Base-by-base conservation (phyloP, 2,113 vertebrate species). In the Pelecanoides urinatrix region DNA sequence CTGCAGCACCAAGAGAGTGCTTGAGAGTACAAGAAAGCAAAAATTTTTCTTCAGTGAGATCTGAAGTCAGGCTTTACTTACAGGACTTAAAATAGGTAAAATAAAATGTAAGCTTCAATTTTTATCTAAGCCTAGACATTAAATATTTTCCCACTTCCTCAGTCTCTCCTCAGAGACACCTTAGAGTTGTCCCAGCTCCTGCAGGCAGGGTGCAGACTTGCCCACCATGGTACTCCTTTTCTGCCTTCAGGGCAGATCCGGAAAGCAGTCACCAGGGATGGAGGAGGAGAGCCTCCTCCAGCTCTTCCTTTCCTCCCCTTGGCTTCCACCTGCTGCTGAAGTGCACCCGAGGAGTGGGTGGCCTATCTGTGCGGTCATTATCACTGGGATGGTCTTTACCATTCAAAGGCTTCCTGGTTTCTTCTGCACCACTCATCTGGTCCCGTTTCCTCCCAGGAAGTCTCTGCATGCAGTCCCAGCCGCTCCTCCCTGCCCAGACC, bases 291-390 rank as follows among this genome's bases (percentile, higher is more conserved):
- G 16, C 8, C 36, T 71, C 9, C 6, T 70, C 15, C 76, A 77
- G 9, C 10, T 71, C 11, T 21, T 89, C 2, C 8, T 52, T 47
- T 79, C 23, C 16, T 61, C 4, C 10, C 19, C 18, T 74, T 40
- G 27, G 7, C 34, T 74, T 90, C 21, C 3, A 29, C 18, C 16
- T 82, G 29, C 40, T 75, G 58, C 78, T 76, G 58, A 82, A 78
- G 40, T 0, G 1, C 30, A 68, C 11, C 2, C 0, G 0, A 53
- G 62, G 32, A 30, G 8, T 0, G 0, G 27, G 32, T 59, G 20
- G 16, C 32, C 23, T 45, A 13, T 45, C 38, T 71, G 10, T 42
- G 50, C 3, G 14, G 59, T 38, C 38, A 17, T 34, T 36, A 55
- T 40, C 20, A 17, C n/a, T 34, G 10, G 0, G 1, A 27, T 29